These are phyloP conservation scores for Burhinus bistriatus DNA, from an alignment of 2,113 vertebrate species.

Conservation along the genomic window DNA sequence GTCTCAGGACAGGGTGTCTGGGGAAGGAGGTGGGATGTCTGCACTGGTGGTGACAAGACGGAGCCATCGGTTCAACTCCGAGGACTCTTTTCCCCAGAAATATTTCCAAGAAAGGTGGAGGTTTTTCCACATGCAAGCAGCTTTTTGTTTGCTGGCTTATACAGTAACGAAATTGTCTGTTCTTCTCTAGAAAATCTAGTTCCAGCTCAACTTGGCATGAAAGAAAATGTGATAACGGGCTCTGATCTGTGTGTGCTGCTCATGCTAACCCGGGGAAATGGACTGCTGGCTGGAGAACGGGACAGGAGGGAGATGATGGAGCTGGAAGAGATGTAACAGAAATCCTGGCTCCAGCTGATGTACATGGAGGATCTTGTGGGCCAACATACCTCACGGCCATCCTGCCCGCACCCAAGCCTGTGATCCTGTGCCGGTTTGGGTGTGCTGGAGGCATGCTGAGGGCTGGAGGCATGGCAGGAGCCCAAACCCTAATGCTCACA, in stretches of 20 bases:
- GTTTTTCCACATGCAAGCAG: accelerated
- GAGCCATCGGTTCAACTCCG: accelerated
- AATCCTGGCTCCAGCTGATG: background rate
- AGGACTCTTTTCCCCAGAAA: background rate
- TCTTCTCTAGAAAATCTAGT: background rate
- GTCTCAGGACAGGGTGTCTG: background rate
- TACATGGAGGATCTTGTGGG: too few relatives aligned
- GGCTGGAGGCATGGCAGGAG: background rate
- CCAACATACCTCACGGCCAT: accelerated
- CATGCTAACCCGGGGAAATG: background rate
- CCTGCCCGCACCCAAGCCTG: background rate
- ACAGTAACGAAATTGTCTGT: background rate
- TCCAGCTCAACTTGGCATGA: background rate
- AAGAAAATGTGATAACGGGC: background rate
- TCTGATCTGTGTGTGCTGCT: background rate
- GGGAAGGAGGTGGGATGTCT: background rate
- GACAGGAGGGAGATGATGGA: background rate
- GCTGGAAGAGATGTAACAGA: background rate
- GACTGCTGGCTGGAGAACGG: background rate
- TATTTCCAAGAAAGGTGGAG: background rate
- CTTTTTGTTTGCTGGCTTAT: background rate
- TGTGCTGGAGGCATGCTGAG: background rate
- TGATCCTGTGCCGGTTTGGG: background rate
- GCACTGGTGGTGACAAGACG: accelerated
- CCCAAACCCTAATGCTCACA: accelerated